A percentile compares a stretch with the other conserved stretches of the same genome.
Conservation (phyloP, 1,140 invertebrate genomes). For the Meloidogyne floridensis region DNA sequence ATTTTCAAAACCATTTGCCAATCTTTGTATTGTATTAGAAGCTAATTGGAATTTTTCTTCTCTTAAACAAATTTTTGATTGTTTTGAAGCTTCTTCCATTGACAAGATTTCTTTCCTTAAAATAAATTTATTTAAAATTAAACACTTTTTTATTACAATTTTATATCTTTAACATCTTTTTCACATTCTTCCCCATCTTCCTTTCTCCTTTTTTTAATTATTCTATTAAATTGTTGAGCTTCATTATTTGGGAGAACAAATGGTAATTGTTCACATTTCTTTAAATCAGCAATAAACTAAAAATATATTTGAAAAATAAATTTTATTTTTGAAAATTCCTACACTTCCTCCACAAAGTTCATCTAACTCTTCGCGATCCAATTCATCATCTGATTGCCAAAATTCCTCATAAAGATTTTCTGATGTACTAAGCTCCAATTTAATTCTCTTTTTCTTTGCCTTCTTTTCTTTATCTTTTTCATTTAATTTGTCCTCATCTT, state of each 20-base stretch:
- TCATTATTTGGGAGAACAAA: conserved; percentile 41
- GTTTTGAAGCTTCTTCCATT: not conserved
- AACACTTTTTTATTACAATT: not conserved
- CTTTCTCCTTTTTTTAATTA: conserved; percentile 13
- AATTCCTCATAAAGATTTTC: conserved; percentile 33
- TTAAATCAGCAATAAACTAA: conserved; percentile 42
- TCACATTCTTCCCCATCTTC: conserved; percentile 7
- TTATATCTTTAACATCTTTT: not conserved
- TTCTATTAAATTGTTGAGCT: conserved; percentile 20
- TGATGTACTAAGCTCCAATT: not conserved
- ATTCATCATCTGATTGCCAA: conserved; percentile 42
- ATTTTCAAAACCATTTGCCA: not conserved
- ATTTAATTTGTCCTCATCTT: conserved; percentile 3
- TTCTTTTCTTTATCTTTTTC: not conserved
- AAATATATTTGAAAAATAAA: conserved; percentile 11
- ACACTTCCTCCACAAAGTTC: conserved; percentile 28
- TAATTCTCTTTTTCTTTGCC: not conserved
- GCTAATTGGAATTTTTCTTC: not conserved
- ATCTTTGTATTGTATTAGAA: not conserved
- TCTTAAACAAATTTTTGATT: not conserved
- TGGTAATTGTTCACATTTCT: conserved; percentile 35
- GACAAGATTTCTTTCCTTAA: not conserved
- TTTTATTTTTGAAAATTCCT: not conserved
- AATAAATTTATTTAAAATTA: not conserved
- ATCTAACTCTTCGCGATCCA: conserved; percentile 26